These are phyloP conservation scores for Tupaia chinensis DNA, from an alignment of 2,113 vertebrate genomes.

Conservation along the genomic window DNA sequence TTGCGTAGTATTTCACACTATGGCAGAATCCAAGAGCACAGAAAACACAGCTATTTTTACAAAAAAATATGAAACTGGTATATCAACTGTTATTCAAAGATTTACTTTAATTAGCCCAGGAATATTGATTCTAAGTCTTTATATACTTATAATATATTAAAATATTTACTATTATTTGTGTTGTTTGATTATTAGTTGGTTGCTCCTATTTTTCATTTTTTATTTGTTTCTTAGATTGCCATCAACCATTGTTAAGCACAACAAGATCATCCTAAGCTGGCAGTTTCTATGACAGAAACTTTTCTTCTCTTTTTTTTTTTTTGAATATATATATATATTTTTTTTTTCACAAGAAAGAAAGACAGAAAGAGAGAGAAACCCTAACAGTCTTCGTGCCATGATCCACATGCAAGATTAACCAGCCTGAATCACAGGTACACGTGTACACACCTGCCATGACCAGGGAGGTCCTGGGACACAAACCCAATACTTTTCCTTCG, in stretches of 20 bases:
- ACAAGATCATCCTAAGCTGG: background rate
- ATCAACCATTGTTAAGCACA: background rate
- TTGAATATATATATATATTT: too few species aligned
- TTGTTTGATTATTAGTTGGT: background rate
- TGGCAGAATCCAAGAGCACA: background rate
- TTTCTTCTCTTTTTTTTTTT: background rate
- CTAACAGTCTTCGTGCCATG: too few species aligned
- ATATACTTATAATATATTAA: background rate
- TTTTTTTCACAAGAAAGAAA: too few species aligned
- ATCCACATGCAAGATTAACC: too few species aligned
- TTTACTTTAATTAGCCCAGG: background rate
- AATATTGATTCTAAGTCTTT: background rate
- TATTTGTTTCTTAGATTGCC: background rate
- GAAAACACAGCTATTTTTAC: background rate
- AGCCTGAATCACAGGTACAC: too few species aligned
- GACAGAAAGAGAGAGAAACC: too few species aligned
- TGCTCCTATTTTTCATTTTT: background rate
- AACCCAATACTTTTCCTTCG: too few species aligned
- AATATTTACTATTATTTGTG: background rate
- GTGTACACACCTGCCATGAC: too few species aligned
- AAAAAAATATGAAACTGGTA: background rate
- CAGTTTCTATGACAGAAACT: background rate
- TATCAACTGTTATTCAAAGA: background rate
- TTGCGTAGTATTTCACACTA: background rate
- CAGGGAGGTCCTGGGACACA: too few species aligned